Evolutionary conservation across 2,888 invertebrate species (phyloP), one percentile per base, ranked within the genome.

Genomic region (Dryomyza anilis): DNA sequence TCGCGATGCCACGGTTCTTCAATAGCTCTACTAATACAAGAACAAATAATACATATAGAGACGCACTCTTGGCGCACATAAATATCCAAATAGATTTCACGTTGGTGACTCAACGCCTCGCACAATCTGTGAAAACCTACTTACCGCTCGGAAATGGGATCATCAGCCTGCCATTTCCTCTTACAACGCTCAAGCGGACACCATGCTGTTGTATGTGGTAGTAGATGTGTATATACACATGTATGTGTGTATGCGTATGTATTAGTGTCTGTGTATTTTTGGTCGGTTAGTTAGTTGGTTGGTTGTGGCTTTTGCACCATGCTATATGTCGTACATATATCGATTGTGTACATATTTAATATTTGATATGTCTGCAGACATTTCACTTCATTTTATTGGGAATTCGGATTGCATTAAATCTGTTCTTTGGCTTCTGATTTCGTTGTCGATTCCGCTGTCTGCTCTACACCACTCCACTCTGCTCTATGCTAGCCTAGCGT

Each of bases 111-210:
- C 57, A 57, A n/a, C 53, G 27, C 8, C 53, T 53, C 30, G 21
- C 23, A 21, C 55, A 55, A 55, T 33, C 55, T 36, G 55, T 55
- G 19, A 23, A 55, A 36, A 50, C 50, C 50, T 48, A 30, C 43
- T 52, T 52, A 39, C 25, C 52, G 21, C 61, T 61, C 33, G 52
- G 78, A 78, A 78, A 79, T 78, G 78, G 78, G 78, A 78, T 79
- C 79, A 79, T 79, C 79, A 78, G 78, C 78, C 76, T 74, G 76
- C 76, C 75, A 76, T 78, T 77, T 77, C 77, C 78, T 69, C 76
- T 71, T 70, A 23, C 55, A 23, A 55, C 33, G 14, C 19, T 36
- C 25, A 10, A 23, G 23, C 23, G 23, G 21, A 36, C 16, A 30
- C 21, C 27, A 52, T 12, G 23, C 16, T 3, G 16, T 23, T 21